Evolutionary conservation across 2,888 invertebrate species (phyloP).

Genomic region (Beris morrisii): DNA sequence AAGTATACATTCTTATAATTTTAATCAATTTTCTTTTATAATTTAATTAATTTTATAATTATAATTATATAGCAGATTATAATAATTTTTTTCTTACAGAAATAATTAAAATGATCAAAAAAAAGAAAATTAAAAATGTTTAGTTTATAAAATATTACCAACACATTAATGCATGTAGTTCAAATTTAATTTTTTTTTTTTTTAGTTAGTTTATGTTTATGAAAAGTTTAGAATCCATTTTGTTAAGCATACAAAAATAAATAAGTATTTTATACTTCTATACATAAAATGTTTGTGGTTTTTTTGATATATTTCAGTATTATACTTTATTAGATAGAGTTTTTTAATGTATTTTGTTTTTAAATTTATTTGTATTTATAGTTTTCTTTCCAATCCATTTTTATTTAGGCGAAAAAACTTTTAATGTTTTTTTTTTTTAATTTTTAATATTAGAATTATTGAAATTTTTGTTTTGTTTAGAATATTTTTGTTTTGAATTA

Average conservation of each 20-base stretch:
- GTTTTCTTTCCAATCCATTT: too few relatives aligned
- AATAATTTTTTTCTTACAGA: neutral
- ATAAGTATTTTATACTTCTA: conserved; percentile 11
- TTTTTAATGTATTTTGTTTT: too few relatives aligned
- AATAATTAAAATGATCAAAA: neutral
- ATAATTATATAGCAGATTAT: neutral
- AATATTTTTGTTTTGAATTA: conserved; percentile 4
- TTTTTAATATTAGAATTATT: conserved; percentile 11
- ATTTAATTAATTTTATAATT: neutral
- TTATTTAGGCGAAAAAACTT: neutral
- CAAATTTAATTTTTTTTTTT: conserved; percentile 3
- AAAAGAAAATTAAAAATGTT: neutral
- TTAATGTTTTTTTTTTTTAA: conserved; percentile 6
- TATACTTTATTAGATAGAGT: neutral
- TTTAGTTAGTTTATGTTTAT: neutral
- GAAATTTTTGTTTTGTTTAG: conserved; percentile 5
- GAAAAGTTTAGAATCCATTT: neutral
- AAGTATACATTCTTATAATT: conserved; percentile 35
- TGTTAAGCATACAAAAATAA: conserved; percentile 30
- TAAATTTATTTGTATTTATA: too few relatives aligned
- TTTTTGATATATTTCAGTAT: neutral
- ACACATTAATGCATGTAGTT: neutral
- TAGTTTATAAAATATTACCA: neutral
- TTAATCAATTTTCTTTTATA: neutral
- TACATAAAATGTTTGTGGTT: neutral